phyloP scores from a whole-genome alignment of 2,797 vertebrate species.

The Schizopygopsis malacanthus region DNA sequence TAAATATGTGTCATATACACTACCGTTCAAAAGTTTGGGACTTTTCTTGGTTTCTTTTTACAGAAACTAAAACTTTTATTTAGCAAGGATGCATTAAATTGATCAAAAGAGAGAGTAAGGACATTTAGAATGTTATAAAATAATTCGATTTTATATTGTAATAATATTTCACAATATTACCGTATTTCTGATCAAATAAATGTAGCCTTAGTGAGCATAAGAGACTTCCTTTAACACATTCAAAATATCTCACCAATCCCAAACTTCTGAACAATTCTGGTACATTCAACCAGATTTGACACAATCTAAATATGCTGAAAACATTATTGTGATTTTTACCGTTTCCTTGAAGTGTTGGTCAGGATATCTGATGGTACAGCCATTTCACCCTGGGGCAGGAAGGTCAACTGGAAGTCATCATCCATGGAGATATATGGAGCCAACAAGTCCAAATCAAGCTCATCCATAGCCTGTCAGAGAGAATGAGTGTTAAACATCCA shows the following conservation, averaged over 20 bases:
- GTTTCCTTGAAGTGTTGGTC: conserved; percentile 64
- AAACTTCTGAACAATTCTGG: background rate
- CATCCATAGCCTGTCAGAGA: conserved; percentile 67
- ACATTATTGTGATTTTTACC: conserved; percentile 57
- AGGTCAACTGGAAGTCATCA: conserved; percentile 88
- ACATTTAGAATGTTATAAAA: background rate
- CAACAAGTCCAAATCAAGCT: conserved; percentile 85
- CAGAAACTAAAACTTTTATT: background rate
- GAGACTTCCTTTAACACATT: too few species aligned
- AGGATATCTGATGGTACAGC: background rate
- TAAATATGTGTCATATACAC: background rate
- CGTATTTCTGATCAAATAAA: too few species aligned
- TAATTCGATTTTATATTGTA: too few species aligned
- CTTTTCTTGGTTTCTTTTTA: background rate
- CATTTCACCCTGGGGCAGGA: conserved; percentile 70
- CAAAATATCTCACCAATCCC: background rate
- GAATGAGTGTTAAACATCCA: background rate
- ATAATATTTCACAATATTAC: too few species aligned
- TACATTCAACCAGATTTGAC: background rate
- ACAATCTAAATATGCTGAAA: background rate
- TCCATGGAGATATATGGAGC: conserved; percentile 94
- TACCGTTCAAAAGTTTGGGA: background rate
- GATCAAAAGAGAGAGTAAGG: background rate
- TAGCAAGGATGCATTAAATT: background rate
- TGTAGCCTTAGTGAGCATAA: too few species aligned